Evolutionary conservation across 2,113 vertebrate species (phyloP), one percentile per base, ranked within the genome.

Genomic region (Heterochromis multidens): DNA sequence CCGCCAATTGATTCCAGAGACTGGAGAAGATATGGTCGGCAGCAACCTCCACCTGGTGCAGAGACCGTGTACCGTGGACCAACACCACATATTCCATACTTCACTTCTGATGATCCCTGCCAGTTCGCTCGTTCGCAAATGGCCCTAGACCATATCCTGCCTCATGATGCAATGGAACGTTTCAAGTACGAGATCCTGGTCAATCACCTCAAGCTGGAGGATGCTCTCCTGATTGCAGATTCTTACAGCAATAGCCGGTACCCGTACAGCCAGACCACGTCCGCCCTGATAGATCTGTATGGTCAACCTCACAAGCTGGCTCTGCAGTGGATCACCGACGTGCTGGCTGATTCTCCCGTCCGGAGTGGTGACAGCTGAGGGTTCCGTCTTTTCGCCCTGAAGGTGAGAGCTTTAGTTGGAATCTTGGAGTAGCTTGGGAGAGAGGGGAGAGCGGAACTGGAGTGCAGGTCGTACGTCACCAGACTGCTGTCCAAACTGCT

Each of bases 11-110:
- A 62, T 35, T 62, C 29, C 1, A 35, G 33, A 12, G 29, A 4
- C 60, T 62, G 60, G 1, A 35, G 60, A 29, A 62, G 33, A 62
- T 62, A 21, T n/a, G 5, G 60, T 62, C 2, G 33, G 0, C 60
- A 21, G 2, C 0, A 62, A 62, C 60, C 31, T 62, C 31, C 12
- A 35, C 19, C 1, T 2, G 12, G 0, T 62, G 33, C 29, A 12
- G 0, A n/a, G 60, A 33, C 17, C 0, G 1, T 33, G 17, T 33
- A 0, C 59, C 0, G 0, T 16, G 59, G 29, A 33, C 0, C 60
- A 35, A 62, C 19, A 35, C 19, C 31, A 12, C 60, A 62, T 19
- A 62, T 35, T 62, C 0, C 60, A 35, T 35, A 62, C 60, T n/a
- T 62, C 35, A 35, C 35, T 35, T 35, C 35, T 35, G 35, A 35